These are phyloP conservation scores for Neoscelio sp. DNA, from an alignment of 2,888 invertebrate species.

Conservation along the genomic window DNA sequence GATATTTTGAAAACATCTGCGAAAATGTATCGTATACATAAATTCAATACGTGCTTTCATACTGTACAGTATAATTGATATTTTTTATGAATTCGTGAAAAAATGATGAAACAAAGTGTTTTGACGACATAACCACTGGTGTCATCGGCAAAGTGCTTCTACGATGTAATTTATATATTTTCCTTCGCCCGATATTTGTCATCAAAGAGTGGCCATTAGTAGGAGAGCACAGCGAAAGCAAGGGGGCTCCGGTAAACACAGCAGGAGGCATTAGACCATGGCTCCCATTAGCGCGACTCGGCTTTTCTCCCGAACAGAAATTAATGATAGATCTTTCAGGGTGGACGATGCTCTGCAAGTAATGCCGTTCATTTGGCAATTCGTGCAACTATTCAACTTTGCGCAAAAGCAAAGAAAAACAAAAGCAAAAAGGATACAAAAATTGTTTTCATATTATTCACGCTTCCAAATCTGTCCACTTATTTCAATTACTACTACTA, in stretches of 20 bases:
- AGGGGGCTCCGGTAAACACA: slow-evolving; percentile 77
- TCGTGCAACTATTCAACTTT: slow-evolving; percentile 57
- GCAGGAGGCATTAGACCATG: slow-evolving; percentile 82
- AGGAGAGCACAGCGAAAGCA: slow-evolving; percentile 76
- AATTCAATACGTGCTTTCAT: slow-evolving; percentile 20
- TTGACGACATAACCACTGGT: slow-evolving; percentile 59
- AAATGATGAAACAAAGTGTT: slow-evolving; percentile 52
- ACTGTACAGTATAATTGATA: background rate
- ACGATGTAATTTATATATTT: slow-evolving; percentile 82
- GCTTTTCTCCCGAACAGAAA: slow-evolving; percentile 81
- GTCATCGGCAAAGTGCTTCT: slow-evolving; percentile 74
- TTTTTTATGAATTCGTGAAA: slow-evolving; percentile 44
- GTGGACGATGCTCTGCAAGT: slow-evolving; percentile 60
- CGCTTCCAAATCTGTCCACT: background rate
- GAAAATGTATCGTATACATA: slow-evolving; percentile 13
- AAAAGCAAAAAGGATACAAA: slow-evolving; percentile 12
- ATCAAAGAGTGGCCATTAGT: slow-evolving; percentile 83
- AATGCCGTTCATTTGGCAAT: slow-evolving; percentile 65
- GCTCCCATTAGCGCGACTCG: slow-evolving; percentile 81
- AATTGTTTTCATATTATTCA: slow-evolving; percentile 19
- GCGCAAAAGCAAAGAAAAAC: slow-evolving; percentile 31
- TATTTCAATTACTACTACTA: background rate
- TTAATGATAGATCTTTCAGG: slow-evolving; percentile 80
- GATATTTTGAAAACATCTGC: background rate
- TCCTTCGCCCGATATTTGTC: slow-evolving; percentile 82